phyloP scores from a whole-genome alignment of 37 sponge, comb jelly and placozoan species.

The Geodia barretti region DNA sequence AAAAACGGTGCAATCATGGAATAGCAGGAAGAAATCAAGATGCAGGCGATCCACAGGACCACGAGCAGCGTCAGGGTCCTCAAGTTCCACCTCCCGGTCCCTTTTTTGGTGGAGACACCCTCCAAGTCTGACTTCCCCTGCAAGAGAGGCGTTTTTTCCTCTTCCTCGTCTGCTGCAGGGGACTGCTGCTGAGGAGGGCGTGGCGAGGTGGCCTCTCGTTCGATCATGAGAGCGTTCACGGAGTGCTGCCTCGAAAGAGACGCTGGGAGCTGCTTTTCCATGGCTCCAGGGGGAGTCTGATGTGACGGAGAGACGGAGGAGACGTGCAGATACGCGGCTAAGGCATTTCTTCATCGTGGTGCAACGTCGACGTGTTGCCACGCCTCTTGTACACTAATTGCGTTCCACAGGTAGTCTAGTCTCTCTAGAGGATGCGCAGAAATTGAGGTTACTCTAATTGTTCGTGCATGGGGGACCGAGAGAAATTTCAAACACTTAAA shows the following conservation, averaged over 20 bases:
- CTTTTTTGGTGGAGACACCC: neutral
- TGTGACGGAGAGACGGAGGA: neutral
- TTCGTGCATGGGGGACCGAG: too few relatives aligned
- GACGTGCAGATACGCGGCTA: neutral
- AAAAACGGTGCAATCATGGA: conserved; percentile 56
- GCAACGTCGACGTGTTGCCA: too few relatives aligned
- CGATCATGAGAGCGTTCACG: neutral
- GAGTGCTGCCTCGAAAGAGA: neutral
- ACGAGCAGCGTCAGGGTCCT: neutral
- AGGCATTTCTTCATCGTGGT: too few relatives aligned
- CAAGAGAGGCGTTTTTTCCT: neutral
- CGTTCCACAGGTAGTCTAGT: too few relatives aligned
- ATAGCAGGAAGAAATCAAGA: conserved; percentile 31
- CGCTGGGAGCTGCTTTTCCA: neutral
- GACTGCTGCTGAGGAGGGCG: too few relatives aligned
- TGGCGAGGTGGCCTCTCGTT: neutral
- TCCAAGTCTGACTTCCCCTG: neutral
- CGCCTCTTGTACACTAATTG: too few relatives aligned
- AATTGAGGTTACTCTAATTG: too few relatives aligned
- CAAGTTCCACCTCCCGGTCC: neutral
- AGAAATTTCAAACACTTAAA: too few relatives aligned
- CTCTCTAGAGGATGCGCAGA: too few relatives aligned
- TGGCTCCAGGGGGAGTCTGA: neutral
- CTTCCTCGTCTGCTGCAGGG: neutral
- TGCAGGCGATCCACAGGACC: conserved; percentile 25